Percentiles rank a stretch among this genome's conserved stretches.
These are phyloP conservation scores for Acanthis flammea DNA, from an alignment of 2,797 vertebrate genomes.

Conservation along the genomic window DNA sequence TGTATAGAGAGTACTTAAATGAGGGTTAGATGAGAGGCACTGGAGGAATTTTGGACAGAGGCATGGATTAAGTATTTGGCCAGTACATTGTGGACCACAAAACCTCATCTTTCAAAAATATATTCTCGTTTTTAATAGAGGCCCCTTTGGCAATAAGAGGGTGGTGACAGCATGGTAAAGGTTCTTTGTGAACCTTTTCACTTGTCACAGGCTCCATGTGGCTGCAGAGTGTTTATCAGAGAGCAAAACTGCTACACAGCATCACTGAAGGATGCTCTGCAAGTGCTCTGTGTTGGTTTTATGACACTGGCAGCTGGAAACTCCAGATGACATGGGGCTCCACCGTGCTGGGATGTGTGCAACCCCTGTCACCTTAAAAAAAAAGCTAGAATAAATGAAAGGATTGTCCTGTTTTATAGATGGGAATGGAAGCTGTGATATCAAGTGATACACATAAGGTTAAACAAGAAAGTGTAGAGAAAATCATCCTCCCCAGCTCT, in stretches of 20 bases:
- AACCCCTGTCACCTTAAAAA: background rate
- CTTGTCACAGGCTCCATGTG: background rate
- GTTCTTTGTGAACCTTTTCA: background rate
- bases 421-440: background rate
- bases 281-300: background rate
- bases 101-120: background rate
- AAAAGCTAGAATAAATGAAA: background rate
- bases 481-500: background rate
- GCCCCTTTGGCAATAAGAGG: background rate
- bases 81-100: background rate
- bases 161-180: background rate
- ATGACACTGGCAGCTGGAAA: background rate
- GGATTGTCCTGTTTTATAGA: background rate
- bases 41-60: background rate
- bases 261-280: background rate
- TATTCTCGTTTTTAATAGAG: background rate
- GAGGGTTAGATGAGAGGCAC: background rate
- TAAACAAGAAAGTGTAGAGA: background rate
- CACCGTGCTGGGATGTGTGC: background rate
- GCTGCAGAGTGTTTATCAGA: background rate
- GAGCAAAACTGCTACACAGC: background rate
- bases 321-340: background rate
- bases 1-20: background rate
- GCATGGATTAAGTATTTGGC: background rate
- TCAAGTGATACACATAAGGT: background rate